A percentile compares a stretch with the other conserved stretches of the same genome.
Conservation (phyloP, 1,140 invertebrate genomes). For the Physella acuta region DNA sequence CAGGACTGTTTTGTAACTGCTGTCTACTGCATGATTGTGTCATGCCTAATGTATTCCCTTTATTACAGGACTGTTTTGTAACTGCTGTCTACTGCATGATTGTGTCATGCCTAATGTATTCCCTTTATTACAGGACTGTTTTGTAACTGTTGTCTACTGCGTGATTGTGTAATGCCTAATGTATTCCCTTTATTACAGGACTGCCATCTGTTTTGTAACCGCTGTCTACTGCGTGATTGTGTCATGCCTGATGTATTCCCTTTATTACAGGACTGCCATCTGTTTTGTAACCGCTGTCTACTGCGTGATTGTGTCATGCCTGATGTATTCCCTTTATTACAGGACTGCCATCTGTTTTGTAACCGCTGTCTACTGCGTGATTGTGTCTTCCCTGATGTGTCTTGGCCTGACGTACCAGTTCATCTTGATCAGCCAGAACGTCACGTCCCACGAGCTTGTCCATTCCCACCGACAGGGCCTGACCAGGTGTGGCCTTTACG, state of each 20-base stretch:
- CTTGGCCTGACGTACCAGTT: constrained; percentile 45
- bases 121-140: no score
- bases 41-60: no score
- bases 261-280: constrained; percentile 27
- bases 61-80: no score
- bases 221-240: constrained; percentile 35
- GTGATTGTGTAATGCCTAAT: no score
- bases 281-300: constrained; percentile 47
- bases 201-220: constrained; percentile 16
- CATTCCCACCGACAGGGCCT: constrained; percentile 30
- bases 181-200: no score
- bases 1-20: no score
- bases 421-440: constrained; percentile 52
- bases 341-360: constrained; percentile 44
- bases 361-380: constrained; percentile 35
- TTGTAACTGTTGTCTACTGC: no score
- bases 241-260: constrained; percentile 34
- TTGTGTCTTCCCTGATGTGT: constrained; percentile 33
- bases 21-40: no score
- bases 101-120: no score
- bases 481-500: constrained; percentile 31
- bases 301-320: constrained; percentile 26
- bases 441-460: constrained; percentile 51
- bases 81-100: no score
- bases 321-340: constrained; percentile 36